phyloP scores from a whole-genome alignment of 2,888 invertebrate genomes.

The Netelia virgata region DNA sequence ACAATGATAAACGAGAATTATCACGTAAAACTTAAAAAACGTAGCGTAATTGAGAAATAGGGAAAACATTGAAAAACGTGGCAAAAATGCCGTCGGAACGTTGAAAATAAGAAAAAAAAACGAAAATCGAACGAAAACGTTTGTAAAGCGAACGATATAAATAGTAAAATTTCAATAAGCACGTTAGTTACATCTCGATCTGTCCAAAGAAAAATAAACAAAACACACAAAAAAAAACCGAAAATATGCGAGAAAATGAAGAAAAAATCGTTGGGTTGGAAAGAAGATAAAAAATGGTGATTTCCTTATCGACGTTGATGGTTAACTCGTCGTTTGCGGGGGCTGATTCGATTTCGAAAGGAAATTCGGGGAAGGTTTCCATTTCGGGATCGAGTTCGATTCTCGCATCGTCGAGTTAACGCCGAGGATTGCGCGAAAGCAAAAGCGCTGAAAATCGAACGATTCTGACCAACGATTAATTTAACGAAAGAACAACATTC shows the following conservation, averaged over 20 bases:
- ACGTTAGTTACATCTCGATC: conserved; percentile 53
- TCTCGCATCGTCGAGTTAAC: conserved; percentile 27
- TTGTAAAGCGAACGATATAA: conserved; percentile 22
- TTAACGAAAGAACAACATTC: conserved; percentile 15
- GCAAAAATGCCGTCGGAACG: not conserved
- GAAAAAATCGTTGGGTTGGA: not conserved
- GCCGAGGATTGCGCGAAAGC: not conserved
- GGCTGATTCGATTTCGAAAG: conserved; percentile 76
- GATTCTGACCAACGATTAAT: conserved; percentile 12
- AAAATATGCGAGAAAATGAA: conserved; percentile 15
- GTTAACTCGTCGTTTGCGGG: conserved; percentile 35
- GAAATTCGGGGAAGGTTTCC: conserved; percentile 84
- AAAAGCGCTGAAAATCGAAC: not conserved
- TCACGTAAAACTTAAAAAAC: conserved; percentile 43
- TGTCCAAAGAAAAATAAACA: conserved; percentile 45
- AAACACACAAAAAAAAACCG: not conserved
- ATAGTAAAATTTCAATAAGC: conserved; percentile 38
- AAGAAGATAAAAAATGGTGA: not conserved
- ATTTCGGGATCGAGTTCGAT: conserved; percentile 75
- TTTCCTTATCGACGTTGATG: not conserved
- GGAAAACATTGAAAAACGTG: conserved; percentile 10
- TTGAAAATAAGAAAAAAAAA: not conserved
- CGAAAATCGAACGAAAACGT: conserved; percentile 11
- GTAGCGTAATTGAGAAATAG: conserved; percentile 28
- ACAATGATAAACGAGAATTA: conserved; percentile 58